Evolutionary conservation across 2,797 vertebrate species (phyloP), one percentile per base, ranked within the genome.

Genomic region (Chaetodon trifasciatus): DNA sequence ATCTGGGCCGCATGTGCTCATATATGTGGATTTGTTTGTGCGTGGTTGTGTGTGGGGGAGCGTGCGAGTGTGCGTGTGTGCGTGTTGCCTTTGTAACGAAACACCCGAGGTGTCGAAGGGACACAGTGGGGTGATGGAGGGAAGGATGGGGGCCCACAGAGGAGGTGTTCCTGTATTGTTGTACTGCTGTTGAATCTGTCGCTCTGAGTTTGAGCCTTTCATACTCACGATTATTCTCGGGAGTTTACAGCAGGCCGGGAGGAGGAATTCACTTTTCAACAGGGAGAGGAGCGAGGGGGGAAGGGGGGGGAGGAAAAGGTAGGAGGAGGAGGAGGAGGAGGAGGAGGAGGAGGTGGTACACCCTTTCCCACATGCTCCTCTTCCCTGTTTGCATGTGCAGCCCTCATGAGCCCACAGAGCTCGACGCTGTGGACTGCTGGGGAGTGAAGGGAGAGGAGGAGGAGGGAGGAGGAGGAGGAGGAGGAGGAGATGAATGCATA

Each of bases 101-200:
- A 94, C 88, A 91, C 90, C 90, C 70, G 79, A 92, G 91, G 90
- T 90, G 92, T 92, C 88, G 82, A 79, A 84, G 83, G 79, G 81
- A 89, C 87, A 79, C 86, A 61, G 88, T 82, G 79, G 88, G 88
- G 86, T 74, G 90, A 85, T 76, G 67, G 82, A 82, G 86, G 74
- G 79, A 78, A 76, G 85, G 89, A 72, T 64, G 87, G 86, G 88
- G 86, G 90, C 82, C 76, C 66, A 9, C 62, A 76, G 80, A 80
- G 91, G 90, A 86, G 91, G 88, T 86, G 90, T 92, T 92, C 82
- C 88, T 90, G 88, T 78, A 89, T 92, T 92, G 90, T 93, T 92
- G 90, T 88, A 84, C 71, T 74, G 83, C 87, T 91, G 88, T 93
- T 94, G 79, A 93, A 88, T 81, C 92, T 91, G 92, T 92, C 90